A percentile compares a stretch with the other conserved stretches of the same genome.
phyloP scores from a whole-genome alignment of 2,888 invertebrate species.

The Gastrophysa polygoni region DNA sequence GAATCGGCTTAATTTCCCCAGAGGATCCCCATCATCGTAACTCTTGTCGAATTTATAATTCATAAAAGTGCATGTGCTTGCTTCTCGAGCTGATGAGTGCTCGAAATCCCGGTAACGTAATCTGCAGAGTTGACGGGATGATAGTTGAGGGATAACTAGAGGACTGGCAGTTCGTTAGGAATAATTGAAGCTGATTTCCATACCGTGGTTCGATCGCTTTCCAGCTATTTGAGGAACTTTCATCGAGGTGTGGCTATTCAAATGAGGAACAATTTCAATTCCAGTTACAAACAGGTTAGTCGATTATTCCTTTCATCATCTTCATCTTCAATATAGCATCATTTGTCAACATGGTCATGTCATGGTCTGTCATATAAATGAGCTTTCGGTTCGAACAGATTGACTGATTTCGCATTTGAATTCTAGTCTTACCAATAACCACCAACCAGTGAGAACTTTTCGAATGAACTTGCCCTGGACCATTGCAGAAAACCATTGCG shows the following conservation, averaged over 20 bases:
- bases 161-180: neutral
- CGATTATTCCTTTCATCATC: no score
- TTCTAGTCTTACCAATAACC: no score
- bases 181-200: neutral
- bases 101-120: neutral
- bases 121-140: neutral
- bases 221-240: neutral
- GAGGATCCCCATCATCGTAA: conserved; percentile 45
- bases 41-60: conserved; percentile 48
- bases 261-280: no score
- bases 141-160: neutral
- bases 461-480: no score
- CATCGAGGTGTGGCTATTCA: neutral
- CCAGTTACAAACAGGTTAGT: no score
- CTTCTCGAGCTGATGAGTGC: conserved; percentile 13
- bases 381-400: no score
- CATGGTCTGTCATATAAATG: no score
- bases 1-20: conserved; percentile 31
- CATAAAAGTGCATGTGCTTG: conserved; percentile 42
- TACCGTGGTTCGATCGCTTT: neutral
- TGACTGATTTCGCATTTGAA: no score
- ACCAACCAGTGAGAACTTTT: no score
- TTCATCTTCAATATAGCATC: no score
- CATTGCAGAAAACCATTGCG: no score
- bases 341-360: no score